Conservation (phyloP, 2,888 invertebrate species). For the Elegia similella region DNA sequence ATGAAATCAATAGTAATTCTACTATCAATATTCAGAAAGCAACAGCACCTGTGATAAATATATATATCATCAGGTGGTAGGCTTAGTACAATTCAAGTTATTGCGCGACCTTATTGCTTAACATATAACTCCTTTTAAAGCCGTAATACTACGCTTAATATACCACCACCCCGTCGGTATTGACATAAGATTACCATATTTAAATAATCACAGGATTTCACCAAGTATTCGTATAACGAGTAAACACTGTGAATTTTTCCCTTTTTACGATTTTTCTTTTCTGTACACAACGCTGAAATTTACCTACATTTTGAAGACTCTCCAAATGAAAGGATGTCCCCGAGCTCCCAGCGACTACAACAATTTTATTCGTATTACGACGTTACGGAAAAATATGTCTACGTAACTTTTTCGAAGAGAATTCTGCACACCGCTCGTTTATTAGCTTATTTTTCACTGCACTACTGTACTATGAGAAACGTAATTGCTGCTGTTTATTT, state of each 20-base stretch:
- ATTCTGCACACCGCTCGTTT: neutral
- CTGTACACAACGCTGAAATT: conserved; percentile 14
- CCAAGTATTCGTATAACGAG: neutral
- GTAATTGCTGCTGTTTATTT: neutral
- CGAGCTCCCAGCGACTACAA: conserved; percentile 11
- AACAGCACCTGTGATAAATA: too few species aligned
- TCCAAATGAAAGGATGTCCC: conserved; percentile 21
- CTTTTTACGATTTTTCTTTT: conserved; percentile 8
- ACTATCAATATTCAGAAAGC: too few species aligned
- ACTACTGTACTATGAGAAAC: neutral
- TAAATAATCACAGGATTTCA: conserved; percentile 9
- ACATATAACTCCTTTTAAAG: neutral
- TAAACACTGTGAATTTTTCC: neutral
- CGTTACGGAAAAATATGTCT: neutral
- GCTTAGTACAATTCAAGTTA: too few species aligned
- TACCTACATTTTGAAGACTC: conserved; percentile 20
- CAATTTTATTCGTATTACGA: conserved; percentile 20
- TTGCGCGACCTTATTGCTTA: too few species aligned
- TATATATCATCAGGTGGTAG: too few species aligned
- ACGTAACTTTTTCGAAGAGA: neutral
- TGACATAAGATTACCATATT: conserved; percentile 2
- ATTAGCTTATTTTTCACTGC: neutral
- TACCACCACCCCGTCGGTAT: neutral
- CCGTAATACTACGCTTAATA: neutral
- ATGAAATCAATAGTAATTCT: too few species aligned